Evolutionary conservation across 2,113 vertebrate genomes (phyloP).

Genomic region (Fulica atra): DNA sequence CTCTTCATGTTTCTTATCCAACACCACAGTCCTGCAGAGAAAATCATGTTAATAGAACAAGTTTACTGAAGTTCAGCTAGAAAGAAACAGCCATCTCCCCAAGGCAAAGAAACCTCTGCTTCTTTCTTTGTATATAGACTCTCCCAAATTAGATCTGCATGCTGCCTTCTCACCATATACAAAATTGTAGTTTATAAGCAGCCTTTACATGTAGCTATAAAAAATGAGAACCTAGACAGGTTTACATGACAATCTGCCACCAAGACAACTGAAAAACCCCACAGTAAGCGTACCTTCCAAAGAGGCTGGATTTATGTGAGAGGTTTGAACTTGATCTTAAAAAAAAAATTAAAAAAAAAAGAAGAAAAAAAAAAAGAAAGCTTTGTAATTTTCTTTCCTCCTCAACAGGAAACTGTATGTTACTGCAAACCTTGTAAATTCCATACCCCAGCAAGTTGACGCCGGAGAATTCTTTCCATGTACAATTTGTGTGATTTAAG

Average conservation of each 20-base stretch:
- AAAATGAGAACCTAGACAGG: conserved; percentile 31
- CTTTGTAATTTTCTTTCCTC: conserved; percentile 41
- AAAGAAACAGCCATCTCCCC: not conserved
- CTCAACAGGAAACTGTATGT: conserved; percentile 42
- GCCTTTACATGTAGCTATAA: conserved; percentile 35
- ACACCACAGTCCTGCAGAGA: conserved; percentile 51
- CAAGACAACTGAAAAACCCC: not conserved
- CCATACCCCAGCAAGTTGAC: conserved; percentile 41
- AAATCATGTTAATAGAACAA: conserved; percentile 34
- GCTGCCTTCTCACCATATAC: conserved; percentile 6
- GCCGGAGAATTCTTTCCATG: conserved; percentile 58
- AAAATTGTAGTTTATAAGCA: conserved; percentile 15
- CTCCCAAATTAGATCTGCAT: not conserved
- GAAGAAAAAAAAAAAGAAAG: not conserved
- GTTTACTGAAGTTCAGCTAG: conserved; percentile 36
- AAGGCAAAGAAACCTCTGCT: conserved; percentile 36
- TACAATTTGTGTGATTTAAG: conserved; percentile 43
- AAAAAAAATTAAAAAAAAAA: not conserved
- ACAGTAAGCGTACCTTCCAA: not conserved
- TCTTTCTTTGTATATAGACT: not conserved
- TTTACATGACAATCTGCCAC: conserved; percentile 48
- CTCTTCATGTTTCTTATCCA: conserved; percentile 44
- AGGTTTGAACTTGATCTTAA: conserved; percentile 12
- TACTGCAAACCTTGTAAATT: conserved; percentile 61
- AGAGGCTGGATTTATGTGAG: not conserved